These are phyloP conservation scores for Eretmochelys imbricata DNA, from an alignment of 2,113 vertebrate species.

Conservation along the genomic window DNA sequence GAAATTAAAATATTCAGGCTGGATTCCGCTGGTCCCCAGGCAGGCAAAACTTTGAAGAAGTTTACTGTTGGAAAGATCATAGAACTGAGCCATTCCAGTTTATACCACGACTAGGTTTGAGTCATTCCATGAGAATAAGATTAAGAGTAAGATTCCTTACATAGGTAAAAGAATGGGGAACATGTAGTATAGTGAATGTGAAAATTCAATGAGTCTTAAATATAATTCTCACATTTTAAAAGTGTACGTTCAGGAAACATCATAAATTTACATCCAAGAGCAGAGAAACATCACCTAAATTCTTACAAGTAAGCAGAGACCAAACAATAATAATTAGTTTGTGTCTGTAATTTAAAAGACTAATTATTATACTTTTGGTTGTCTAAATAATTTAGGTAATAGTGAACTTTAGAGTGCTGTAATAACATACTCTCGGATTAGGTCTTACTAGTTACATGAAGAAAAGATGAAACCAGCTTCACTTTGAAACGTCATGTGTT, in stretches of 20 bases:
- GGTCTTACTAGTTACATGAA: not conserved
- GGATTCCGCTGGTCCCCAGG: not conserved
- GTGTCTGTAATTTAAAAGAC: not conserved
- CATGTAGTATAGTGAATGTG: not conserved
- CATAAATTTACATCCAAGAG: not conserved
- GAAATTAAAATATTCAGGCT: conserved; percentile 30
- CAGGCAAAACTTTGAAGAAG: not conserved
- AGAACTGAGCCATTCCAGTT: rapidly evolving
- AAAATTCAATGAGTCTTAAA: not conserved
- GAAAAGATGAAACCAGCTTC: not conserved
- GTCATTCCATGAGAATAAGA: not conserved
- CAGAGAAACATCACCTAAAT: not conserved
- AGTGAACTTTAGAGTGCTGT: not conserved
- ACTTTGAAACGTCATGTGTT: not conserved
- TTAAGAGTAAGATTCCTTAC: not conserved
- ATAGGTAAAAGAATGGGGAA: not conserved
- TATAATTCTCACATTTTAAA: not conserved
- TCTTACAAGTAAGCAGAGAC: not conserved
- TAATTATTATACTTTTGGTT: rapidly evolving
- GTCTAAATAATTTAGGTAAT: not conserved
- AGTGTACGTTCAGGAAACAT: not conserved
- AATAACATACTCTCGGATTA: not conserved
- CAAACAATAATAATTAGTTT: not conserved
- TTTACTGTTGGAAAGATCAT: rapidly evolving
- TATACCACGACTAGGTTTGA: not conserved